Evolutionary conservation across 2,888 invertebrate species (phyloP).

Genomic region (Caradrina clavipalpis): DNA sequence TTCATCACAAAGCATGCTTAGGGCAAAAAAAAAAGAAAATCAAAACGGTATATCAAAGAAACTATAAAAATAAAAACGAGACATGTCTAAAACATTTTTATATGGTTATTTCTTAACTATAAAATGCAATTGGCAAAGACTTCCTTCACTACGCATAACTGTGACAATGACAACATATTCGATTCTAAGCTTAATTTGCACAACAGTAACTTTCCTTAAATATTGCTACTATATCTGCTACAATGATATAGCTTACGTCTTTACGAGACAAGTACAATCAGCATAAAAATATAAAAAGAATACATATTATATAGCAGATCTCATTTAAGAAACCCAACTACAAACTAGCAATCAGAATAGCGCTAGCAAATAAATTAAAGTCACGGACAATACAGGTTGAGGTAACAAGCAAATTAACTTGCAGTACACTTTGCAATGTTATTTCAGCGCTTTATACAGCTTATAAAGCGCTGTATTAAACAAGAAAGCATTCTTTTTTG

Average conservation of each 20-base stretch:
- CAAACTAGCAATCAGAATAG: constrained; percentile 24
- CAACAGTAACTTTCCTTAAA: background rate
- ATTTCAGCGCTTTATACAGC: constrained; percentile 37
- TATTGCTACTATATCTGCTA: background rate
- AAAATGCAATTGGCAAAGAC: no score
- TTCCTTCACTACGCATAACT: no score
- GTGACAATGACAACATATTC: background rate
- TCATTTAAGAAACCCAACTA: constrained; percentile 2
- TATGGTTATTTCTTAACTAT: no score
- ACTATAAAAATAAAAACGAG: no score
- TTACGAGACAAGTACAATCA: background rate
- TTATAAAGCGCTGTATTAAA: constrained; percentile 29
- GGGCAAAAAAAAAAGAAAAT: no score
- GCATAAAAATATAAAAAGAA: no score
- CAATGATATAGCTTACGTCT: no score
- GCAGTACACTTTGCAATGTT: constrained; percentile 36
- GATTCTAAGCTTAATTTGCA: background rate
- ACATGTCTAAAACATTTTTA: no score
- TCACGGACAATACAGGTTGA: constrained; percentile 31
- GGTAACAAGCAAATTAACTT: constrained; percentile 52
- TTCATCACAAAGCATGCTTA: no score
- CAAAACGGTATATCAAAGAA: no score
- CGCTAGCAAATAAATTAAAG: constrained; percentile 34
- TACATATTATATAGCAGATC: background rate
- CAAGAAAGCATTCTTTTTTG: constrained; percentile 21